These are phyloP conservation scores for Cirrhinus mrigala DNA, from an alignment of 2,797 vertebrate species.

Conservation along the genomic window DNA sequence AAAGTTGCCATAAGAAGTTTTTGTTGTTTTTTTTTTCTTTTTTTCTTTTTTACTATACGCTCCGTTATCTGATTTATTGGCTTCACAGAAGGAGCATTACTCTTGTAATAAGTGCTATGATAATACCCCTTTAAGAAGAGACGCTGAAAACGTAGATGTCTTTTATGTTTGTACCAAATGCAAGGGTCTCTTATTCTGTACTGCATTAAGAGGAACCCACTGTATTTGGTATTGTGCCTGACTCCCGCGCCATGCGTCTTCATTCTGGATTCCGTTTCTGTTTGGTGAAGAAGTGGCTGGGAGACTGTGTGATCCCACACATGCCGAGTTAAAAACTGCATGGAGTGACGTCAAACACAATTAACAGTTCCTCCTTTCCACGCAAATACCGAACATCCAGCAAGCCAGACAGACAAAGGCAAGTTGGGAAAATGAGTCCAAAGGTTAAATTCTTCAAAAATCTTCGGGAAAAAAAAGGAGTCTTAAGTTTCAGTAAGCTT, in stretches of 20 bases:
- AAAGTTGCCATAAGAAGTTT: slow-evolving; percentile 48
- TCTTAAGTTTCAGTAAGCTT: slow-evolving; percentile 64
- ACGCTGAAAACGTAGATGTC: slow-evolving; percentile 71
- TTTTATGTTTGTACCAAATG: slow-evolving; percentile 78
- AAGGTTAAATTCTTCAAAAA: slow-evolving; percentile 69
- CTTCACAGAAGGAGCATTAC: slow-evolving; percentile 78
- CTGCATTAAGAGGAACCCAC: slow-evolving; percentile 83
- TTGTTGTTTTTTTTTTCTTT: slow-evolving; percentile 57
- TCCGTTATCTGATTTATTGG: slow-evolving; percentile 74
- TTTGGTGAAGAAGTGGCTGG: slow-evolving; percentile 70
- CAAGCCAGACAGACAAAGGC: slow-evolving; percentile 61
- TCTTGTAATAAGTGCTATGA: slow-evolving; percentile 84
- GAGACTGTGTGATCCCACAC: slow-evolving; percentile 69
- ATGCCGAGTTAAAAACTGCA: slow-evolving; percentile 27
- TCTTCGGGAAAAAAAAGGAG: slow-evolving; percentile 48
- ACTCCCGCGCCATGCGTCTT: slow-evolving; percentile 68
- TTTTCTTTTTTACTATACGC: slow-evolving; percentile 54
- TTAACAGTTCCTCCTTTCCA: slow-evolving; percentile 27
- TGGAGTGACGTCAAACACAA: background rate
- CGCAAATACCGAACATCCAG: background rate
- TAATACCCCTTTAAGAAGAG: slow-evolving; percentile 72
- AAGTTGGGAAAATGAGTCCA: slow-evolving; percentile 71
- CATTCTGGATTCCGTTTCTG: slow-evolving; percentile 70
- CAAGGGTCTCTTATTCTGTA: slow-evolving; percentile 80
- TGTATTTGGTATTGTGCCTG: slow-evolving; percentile 85